Base-by-base conservation (phyloP, 2,888 invertebrate species). In the Ormyrus thymus region DNA sequence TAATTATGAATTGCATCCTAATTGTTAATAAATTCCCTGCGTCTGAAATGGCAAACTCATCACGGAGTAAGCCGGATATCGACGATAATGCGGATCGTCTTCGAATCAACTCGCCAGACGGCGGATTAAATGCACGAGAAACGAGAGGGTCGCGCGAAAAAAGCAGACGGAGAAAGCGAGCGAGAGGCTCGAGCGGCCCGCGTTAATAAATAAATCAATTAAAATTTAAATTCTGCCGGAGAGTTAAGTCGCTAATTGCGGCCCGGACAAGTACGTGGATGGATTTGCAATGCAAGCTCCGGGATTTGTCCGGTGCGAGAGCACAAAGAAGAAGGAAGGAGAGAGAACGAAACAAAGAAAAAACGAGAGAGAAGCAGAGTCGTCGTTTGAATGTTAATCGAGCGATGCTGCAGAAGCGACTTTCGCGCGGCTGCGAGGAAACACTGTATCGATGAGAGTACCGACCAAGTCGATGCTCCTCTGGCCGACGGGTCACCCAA, bases 141-240 rank as follows among this genome's bases (percentile, higher is more conserved):
- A 29, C 29, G 29, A 29, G 29, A 29, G 29, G 7, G 46, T 51
- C 11, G 4, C n/a, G 51, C 51, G 43, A 10, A 61, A 51, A 45
- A 46, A 51, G 0, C 10, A 66, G 15, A 3, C 46, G n/a, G 48
- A 58, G 6, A 58, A 29, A 58, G 15, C 10, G 45, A 46, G n/a
- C 4, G 82, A 84, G 83, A 83, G 78, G 76, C 76, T 81, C 83
- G 71, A 69, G 80, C 79, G 75, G 65, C 78, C 56, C 68, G 76
- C 82, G 68, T 78, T 84, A 83, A 85, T 83, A 83, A 87, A 87
- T 87, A 86, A 87, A 87, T 85, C 84, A 87, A 86, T 87, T 85
- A 85, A 86, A 86, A 86, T 87, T 86, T 84, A 87, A 85, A 86
- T 86, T 85, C 86, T 82, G 81, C 76, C 82, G 69, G 82, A 84